Evolutionary conservation across 2,888 invertebrate genomes (phyloP).

Genomic region (Syrphus vitripennis): DNA sequence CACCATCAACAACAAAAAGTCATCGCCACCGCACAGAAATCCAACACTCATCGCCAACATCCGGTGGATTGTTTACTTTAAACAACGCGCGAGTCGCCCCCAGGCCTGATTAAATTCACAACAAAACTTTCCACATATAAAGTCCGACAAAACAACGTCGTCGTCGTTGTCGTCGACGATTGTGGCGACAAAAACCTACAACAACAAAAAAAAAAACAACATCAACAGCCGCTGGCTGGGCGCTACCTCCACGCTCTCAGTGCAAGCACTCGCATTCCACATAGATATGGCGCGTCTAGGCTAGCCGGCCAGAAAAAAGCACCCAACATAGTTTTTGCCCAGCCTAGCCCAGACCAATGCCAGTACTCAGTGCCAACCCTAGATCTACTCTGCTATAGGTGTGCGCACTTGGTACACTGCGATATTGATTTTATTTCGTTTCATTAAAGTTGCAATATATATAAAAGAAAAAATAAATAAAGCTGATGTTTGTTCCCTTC

Average conservation of each 20-base stretch:
- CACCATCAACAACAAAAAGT: conserved; percentile 2
- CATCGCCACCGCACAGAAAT: conserved; percentile 48
- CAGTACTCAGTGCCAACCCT: conserved; percentile 19
- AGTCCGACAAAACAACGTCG: conserved; percentile 48
- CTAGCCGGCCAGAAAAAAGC: conserved; percentile 31
- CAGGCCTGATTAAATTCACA: conserved; percentile 70
- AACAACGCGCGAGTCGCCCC: conserved; percentile 61
- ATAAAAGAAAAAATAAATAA: conserved; percentile 7
- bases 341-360: neutral
- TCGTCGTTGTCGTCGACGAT: neutral
- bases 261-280: conserved; percentile 57
- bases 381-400: conserved; percentile 19
- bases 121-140: conserved; percentile 69
- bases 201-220: conserved; percentile 3
- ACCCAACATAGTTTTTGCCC: neutral
- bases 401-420: conserved; percentile 20
- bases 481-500: conserved; percentile 33
- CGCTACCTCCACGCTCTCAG: conserved; percentile 39
- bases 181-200: conserved; percentile 19
- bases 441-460: conserved; percentile 11
- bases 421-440: conserved; percentile 64
- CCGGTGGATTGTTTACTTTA: conserved; percentile 69
- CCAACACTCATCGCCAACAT: conserved; percentile 65
- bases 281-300: conserved; percentile 55
- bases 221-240: conserved; percentile 55